These are phyloP conservation scores for Podilymbus podiceps DNA, from an alignment of 2,113 vertebrate species.

Conservation along the genomic window DNA sequence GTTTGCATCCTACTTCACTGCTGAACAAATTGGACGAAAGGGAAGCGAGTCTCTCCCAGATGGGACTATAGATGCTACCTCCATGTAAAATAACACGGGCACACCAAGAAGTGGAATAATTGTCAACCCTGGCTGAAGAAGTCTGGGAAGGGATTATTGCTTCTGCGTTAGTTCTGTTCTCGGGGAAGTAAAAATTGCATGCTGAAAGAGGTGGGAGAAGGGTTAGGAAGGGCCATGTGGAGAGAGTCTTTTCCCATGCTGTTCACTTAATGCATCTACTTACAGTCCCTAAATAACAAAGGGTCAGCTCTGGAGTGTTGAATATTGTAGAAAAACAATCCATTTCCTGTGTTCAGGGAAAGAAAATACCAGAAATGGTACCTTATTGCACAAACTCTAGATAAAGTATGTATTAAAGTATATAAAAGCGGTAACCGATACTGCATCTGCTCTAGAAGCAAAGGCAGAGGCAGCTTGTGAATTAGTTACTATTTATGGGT, in stretches of 20 bases:
- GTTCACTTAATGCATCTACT: not conserved
- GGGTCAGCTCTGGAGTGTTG: not conserved
- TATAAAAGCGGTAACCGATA: not conserved
- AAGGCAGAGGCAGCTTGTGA: not conserved
- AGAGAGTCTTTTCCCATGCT: not conserved
- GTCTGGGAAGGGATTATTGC: not conserved
- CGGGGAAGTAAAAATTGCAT: not conserved
- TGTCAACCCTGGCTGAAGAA: not conserved
- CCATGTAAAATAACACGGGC: not conserved
- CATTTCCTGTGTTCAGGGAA: not conserved
- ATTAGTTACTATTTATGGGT: not conserved
- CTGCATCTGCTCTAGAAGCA: not conserved
- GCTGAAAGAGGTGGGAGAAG: not conserved
- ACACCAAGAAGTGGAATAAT: not conserved
- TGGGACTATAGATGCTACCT: not conserved
- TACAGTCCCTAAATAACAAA: not conserved
- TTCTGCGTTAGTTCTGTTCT: not conserved
- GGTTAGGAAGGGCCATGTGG: not conserved
- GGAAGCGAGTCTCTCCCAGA: not conserved
- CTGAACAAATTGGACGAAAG: not conserved
- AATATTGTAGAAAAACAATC: not conserved
- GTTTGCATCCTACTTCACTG: not conserved
- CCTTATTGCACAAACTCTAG: not conserved
- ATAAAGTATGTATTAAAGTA: not conserved
- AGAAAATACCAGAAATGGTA: not conserved